Conservation (phyloP, 2,888 invertebrate genomes). For the Mythimna loreyi region DNA sequence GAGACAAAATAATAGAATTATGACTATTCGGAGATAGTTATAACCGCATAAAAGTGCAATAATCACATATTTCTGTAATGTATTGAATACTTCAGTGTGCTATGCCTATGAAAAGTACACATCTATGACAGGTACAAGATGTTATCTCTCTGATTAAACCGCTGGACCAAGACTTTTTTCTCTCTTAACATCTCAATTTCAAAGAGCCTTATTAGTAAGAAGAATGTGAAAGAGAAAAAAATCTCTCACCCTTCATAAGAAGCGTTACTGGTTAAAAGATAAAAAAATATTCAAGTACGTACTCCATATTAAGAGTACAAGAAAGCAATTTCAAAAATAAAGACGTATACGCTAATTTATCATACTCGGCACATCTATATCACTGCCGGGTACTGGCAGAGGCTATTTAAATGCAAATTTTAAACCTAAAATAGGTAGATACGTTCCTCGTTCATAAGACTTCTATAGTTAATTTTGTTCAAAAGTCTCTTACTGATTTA, state of each 20-base stretch:
- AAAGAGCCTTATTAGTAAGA: neutral
- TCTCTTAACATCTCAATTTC: no score
- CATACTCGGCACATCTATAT: slow-evolving; percentile 67
- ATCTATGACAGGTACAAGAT: no score
- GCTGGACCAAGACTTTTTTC: no score
- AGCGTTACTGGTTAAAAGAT: neutral
- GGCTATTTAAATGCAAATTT: slow-evolving; percentile 82
- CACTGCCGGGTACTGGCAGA: slow-evolving; percentile 59
- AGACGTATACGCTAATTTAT: slow-evolving; percentile 61
- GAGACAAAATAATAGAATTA: neutral
- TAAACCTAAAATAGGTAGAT: slow-evolving; percentile 72
- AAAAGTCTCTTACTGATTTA: slow-evolving; percentile 78
- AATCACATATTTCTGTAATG: neutral
- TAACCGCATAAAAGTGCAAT: neutral
- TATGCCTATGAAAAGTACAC: no score
- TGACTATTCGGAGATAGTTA: neutral
- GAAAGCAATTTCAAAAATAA: slow-evolving; percentile 41
- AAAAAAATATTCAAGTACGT: neutral
- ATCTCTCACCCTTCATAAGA: neutral
- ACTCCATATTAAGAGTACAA: slow-evolving; percentile 12
- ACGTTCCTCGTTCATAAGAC: slow-evolving; percentile 51
- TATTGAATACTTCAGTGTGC: no score
- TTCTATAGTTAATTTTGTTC: slow-evolving; percentile 75
- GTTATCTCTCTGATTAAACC: no score
- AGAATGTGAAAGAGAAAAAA: neutral